Evolutionary conservation across 1,140 invertebrate species (phyloP).

Genomic region (Heliconius hewitsoni): DNA sequence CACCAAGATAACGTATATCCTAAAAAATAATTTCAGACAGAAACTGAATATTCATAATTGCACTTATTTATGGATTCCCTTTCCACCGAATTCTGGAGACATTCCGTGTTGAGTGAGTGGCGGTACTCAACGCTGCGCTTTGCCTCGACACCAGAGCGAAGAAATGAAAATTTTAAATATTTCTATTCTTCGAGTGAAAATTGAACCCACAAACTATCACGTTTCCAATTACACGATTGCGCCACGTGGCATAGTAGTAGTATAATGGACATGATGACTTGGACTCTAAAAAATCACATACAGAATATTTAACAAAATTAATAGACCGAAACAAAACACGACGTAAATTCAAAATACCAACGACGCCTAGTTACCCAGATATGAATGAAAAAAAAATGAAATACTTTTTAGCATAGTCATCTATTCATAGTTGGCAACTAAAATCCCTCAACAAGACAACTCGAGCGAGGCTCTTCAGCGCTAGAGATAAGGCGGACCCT

Average conservation of each 20-base stretch:
- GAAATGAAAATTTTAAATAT: too few species aligned
- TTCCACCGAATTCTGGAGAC: too few species aligned
- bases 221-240: too few species aligned
- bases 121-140: too few species aligned
- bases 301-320: background rate
- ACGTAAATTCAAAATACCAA: background rate
- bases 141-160: too few species aligned
- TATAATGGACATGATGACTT: background rate
- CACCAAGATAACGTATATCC: too few species aligned
- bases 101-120: too few species aligned
- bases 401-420: constrained; percentile 38
- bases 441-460: constrained; percentile 32
- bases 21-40: too few species aligned
- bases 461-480: constrained; percentile 43
- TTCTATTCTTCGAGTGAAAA: too few species aligned
- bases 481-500: constrained; percentile 59
- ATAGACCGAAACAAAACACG: background rate
- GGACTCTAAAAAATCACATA: background rate
- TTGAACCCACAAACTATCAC: too few species aligned
- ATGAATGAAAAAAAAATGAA: constrained; percentile 17
- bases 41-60: too few species aligned
- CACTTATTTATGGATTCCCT: too few species aligned
- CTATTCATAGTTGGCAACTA: constrained; percentile 33
- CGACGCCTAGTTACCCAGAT: constrained; percentile 14
- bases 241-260: background rate